Evolutionary conservation across 2,888 invertebrate genomes (phyloP).

Genomic region (Macrophya annulata): DNA sequence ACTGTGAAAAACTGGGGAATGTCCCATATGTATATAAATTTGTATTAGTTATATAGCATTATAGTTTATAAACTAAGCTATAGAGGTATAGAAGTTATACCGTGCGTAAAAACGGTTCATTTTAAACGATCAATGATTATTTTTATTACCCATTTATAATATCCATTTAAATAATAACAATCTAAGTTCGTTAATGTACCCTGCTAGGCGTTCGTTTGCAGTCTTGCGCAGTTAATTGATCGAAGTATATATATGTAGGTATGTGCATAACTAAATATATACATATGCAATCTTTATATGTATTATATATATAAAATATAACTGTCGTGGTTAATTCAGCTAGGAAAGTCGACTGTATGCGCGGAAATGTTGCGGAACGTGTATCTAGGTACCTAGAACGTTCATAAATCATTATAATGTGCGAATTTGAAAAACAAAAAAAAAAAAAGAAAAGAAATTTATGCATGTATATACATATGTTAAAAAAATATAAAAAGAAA

Average conservation of each 20-base stretch:
- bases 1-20: too few relatives aligned
- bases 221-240: not conserved
- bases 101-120: not conserved
- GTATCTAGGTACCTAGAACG: not conserved
- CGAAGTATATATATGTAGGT: not conserved
- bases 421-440: not conserved
- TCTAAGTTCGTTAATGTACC: not conserved
- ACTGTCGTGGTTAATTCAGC: not conserved
- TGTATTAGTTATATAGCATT: too few relatives aligned
- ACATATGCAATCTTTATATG: too few relatives aligned
- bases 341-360: not conserved
- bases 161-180: not conserved
- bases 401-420: not conserved
- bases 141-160: conserved; percentile 8
- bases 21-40: too few relatives aligned
- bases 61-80: too few relatives aligned
- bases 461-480: too few relatives aligned
- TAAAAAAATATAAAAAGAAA: not conserved
- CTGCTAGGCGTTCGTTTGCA: not conserved
- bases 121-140: not conserved
- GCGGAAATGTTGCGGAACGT: not conserved
- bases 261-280: too few relatives aligned
- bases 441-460: not conserved
- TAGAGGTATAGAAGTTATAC: not conserved
- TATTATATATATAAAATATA: too few relatives aligned